These are phyloP conservation scores for Pristionchus japonicus DNA, from an alignment of 2,888 invertebrate species.

Conservation along the genomic window DNA sequence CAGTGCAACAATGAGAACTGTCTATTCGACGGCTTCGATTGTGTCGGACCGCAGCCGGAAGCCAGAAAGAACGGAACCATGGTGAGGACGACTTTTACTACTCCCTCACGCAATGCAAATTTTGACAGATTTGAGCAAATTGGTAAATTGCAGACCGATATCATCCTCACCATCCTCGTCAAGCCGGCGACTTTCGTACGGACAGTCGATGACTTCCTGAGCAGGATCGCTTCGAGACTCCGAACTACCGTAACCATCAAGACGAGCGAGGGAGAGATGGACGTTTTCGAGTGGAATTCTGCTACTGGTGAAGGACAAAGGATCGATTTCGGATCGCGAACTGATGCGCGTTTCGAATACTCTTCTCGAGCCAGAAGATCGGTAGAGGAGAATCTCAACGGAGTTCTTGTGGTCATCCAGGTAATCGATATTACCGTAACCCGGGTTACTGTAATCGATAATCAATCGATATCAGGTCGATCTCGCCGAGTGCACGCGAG, in stretches of 20 bases:
- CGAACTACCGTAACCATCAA: conserved; percentile 58
- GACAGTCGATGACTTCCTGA: conserved; percentile 56
- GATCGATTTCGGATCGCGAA: conserved; percentile 5
- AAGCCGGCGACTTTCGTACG: conserved; percentile 55
- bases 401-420: conserved; percentile 40
- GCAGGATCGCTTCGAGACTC: conserved; percentile 58
- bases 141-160: conserved; percentile 53
- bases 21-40: conserved; percentile 95
- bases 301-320: conserved; percentile 42
- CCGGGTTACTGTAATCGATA: neutral
- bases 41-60: conserved; percentile 79
- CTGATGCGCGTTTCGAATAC: neutral
- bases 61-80: conserved; percentile 1
- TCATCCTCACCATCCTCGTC: conserved; percentile 63
- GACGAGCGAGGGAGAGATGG: conserved; percentile 57
- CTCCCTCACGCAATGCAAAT: neutral
- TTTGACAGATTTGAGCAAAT: no score
- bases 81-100: conserved; percentile 47
- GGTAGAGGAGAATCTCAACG: neutral
- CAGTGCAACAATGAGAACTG: conserved; percentile 93
- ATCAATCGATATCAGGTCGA: conserved; percentile 53
- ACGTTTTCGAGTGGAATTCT: conserved; percentile 67
- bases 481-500: conserved; percentile 53
- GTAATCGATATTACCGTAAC: no score
- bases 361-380: neutral